Evolutionary conservation across 2,113 vertebrate genomes (phyloP), one percentile per base, ranked within the genome.

Genomic region (Sapayoa aenigma): DNA sequence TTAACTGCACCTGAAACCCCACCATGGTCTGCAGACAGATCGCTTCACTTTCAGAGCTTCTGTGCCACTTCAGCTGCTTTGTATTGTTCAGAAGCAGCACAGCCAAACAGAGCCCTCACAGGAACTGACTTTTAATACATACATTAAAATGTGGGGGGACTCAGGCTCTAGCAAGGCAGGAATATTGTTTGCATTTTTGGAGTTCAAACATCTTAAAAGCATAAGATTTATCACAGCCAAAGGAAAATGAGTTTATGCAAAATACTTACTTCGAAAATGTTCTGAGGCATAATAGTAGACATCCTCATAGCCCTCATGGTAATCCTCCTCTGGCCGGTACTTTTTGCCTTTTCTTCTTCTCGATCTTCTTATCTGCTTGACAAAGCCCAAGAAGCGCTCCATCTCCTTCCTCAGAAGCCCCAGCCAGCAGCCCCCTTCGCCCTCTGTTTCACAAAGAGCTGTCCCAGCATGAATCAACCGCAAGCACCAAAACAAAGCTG

Each of bases 231-330:
- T 85, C 87, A 56, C 49, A 53, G 90, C 46, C 73, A 52, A 86
- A 52, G 20, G 66, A 86, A 94, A 96, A 94, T 19, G 41, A 95
- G 84, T 81, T 84, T 89, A 88, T 50, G 76, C 44, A 77, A 85
- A 87, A 90, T 4, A 98, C 99, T 99, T 98, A 99, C 99, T 98
- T 97, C 97, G 98, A 97, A 98, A 98, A 98, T 99, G 98, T 95
- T 99, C 99, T 12, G 99, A 99, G 88, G 98, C 98, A 59, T 99
- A 99, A 97, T 99, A 99, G 98, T 99, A 99, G 94, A 99, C 99
- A 94, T 99, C 99, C 98, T 99, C 99, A 14, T 99, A 99, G 69
- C 99, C 99, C 97, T 99, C 99, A 31, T 99, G 99, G 98, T 99
- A 99, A 97, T 99, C 99, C 97, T 99, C 99, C 96, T 99, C 99